Evolutionary conservation across 2,797 vertebrate species (phyloP).

Genomic region (Microcaecilia unicolor): DNA sequence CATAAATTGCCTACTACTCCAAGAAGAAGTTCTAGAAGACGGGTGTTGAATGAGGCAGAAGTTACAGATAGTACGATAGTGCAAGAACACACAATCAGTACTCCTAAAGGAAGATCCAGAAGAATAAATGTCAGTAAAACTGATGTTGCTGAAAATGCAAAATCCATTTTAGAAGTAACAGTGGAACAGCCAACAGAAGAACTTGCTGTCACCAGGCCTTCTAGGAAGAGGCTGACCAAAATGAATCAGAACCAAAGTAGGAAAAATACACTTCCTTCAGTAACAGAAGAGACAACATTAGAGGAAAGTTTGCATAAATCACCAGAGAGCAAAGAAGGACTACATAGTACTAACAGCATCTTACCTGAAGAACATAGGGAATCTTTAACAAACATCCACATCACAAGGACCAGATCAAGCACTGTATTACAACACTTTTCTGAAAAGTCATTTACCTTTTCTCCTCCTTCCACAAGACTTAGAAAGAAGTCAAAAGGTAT

Average conservation of each 20-base stretch:
- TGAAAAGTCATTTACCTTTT: constrained; percentile 57
- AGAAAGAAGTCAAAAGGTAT: constrained; percentile 50
- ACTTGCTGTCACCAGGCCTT: not conserved
- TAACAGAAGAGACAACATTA: constrained; percentile 7
- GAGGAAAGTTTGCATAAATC: constrained; percentile 3
- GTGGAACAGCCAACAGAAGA: constrained; percentile 9
- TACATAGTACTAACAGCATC: constrained; percentile 1
- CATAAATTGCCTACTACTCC: constrained; percentile 16
- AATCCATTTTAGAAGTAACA: not conserved
- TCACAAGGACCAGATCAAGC: constrained; percentile 38
- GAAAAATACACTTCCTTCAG: not conserved
- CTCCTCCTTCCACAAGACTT: constrained; percentile 54
- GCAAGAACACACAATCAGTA: constrained; percentile 1
- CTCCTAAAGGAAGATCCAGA: constrained; percentile 28
- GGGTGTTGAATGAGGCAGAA: constrained; percentile 3
- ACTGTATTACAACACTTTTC: constrained; percentile 18
- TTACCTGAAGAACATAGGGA: not conserved
- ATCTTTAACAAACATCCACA: constrained; percentile 5
- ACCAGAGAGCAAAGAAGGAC: constrained; percentile 1
- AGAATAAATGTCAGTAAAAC: constrained; percentile 9
- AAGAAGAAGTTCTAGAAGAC: constrained; percentile 40
- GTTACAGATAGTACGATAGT: not conserved
- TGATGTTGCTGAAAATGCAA: not conserved
- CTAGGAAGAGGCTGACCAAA: constrained; percentile 20
- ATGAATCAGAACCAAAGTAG: constrained; percentile 27